These are phyloP conservation scores for Cephalotes varians DNA, from an alignment of 2,888 invertebrate species.

Conservation along the genomic window DNA sequence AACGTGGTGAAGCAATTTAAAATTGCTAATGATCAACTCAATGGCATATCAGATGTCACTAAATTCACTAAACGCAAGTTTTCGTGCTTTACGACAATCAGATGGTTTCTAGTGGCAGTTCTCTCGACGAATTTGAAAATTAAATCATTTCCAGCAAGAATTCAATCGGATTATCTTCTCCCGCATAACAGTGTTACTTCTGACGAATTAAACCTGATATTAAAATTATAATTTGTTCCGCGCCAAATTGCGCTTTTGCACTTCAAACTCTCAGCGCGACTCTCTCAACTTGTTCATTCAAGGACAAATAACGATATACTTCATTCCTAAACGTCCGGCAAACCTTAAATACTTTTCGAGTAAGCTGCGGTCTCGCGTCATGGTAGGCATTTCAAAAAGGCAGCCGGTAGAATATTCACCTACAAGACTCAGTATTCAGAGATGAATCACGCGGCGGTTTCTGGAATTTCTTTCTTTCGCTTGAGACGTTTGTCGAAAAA, in stretches of 20 bases:
- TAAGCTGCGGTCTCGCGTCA: constrained; percentile 49
- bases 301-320: constrained; percentile 4
- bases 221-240: not conserved
- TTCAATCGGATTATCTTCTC: not conserved
- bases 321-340: constrained; percentile 1
- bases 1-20: constrained; percentile 2
- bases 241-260: not conserved
- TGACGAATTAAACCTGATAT: not conserved
- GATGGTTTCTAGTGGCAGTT: not conserved
- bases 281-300: not conserved
- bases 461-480: constrained; percentile 51
- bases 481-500: not conserved
- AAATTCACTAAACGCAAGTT: constrained; percentile 15
- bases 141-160: not conserved
- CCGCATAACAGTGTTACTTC: not conserved
- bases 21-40: constrained; percentile 39
- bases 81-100: not conserved
- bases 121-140: not conserved
- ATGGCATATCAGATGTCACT: constrained; percentile 28
- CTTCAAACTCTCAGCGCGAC: not conserved
- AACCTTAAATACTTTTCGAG: constrained; percentile 33
- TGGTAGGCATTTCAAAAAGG: constrained; percentile 61
- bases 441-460: constrained; percentile 65
- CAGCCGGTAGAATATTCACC: constrained; percentile 66
- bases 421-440: constrained; percentile 57